These are phyloP conservation scores for Norana najaformis DNA, from an alignment of 2,888 invertebrate species.

Conservation along the genomic window DNA sequence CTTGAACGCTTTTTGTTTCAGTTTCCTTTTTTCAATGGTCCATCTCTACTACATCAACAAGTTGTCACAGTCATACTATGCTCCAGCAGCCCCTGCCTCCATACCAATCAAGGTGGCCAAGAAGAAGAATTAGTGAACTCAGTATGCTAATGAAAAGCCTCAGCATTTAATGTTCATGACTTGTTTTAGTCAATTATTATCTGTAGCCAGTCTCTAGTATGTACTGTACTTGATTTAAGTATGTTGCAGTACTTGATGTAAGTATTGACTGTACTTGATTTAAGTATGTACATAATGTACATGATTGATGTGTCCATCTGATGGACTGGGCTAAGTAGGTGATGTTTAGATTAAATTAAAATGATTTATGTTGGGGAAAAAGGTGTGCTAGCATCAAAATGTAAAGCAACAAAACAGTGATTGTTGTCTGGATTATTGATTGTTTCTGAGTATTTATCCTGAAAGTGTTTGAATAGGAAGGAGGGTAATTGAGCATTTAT, in stretches of 20 bases:
- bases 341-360: neutral
- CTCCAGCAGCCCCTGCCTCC: conserved; percentile 48
- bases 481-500: too few relatives aligned
- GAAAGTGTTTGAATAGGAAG: too few relatives aligned
- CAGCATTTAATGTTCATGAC: neutral
- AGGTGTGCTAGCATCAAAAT: neutral
- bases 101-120: conserved; percentile 53
- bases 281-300: too few relatives aligned
- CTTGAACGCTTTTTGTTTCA: conserved; percentile 60
- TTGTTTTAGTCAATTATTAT: neutral
- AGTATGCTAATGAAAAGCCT: neutral
- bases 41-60: conserved; percentile 87
- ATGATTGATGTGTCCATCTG: too few relatives aligned
- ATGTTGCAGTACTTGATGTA: neutral
- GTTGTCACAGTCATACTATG: conserved; percentile 74
- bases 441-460: too few relatives aligned
- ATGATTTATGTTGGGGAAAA: neutral
- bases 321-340: neutral
- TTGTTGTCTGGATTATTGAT: neutral
- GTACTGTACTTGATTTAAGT: neutral
- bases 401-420: neutral
- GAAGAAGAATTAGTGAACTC: conserved; percentile 42
- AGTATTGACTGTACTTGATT: neutral
- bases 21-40: conserved; percentile 78
- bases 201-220: neutral